A percentile compares a stretch with the other conserved stretches of the same genome.
Evolutionary conservation across 2,888 invertebrate genomes (phyloP).

Genomic region (Ischnura elegans): DNA sequence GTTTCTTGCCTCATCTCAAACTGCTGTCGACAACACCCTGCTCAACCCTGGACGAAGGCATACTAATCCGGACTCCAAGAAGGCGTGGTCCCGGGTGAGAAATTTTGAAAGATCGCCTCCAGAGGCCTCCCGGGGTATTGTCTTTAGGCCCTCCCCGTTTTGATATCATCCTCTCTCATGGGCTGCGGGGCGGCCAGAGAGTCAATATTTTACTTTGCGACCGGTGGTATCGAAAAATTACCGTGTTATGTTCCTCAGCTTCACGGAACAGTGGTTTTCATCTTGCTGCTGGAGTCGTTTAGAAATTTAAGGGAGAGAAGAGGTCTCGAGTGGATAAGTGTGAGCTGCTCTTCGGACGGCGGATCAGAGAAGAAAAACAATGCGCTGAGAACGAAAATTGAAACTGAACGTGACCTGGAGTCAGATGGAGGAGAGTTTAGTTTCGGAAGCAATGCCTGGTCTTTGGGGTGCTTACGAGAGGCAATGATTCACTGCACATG

Average conservation of each 20-base stretch:
- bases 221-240: constrained; percentile 23
- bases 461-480: neutral
- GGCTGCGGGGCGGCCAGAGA: neutral
- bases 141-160: neutral
- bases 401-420: constrained; percentile 8
- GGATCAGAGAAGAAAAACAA: neutral
- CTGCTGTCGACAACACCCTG: too few relatives aligned
- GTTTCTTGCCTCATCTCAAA: too few relatives aligned
- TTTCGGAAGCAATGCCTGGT: neutral
- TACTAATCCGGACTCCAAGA: neutral
- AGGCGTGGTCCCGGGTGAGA: constrained; percentile 14
- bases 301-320: neutral
- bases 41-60: neutral
- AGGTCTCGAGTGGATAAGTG: neutral
- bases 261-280: neutral
- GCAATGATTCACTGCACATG: too few relatives aligned
- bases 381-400: neutral
- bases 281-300: neutral
- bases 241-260: neutral
- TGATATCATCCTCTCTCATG: constrained; percentile 4
- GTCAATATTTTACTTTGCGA: neutral
- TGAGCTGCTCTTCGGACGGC: neutral
- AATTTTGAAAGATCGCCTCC: neutral
- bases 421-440: neutral
- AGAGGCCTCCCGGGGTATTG: neutral